Percentiles rank a stretch among this genome's conserved stretches.
Conservation (phyloP, 2,797 vertebrate genomes). For the Clamator glandarius region DNA sequence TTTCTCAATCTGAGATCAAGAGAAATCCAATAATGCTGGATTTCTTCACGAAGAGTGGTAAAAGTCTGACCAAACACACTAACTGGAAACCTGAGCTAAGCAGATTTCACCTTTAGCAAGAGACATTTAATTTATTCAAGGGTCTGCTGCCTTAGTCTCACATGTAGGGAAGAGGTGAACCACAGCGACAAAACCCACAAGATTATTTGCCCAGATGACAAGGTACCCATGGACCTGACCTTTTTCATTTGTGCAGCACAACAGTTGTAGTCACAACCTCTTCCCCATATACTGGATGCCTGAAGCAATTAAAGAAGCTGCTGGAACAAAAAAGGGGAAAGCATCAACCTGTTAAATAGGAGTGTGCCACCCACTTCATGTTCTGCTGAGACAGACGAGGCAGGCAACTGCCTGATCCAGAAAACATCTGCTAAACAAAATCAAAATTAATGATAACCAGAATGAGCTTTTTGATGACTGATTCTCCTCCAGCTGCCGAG, state of each 20-base stretch:
- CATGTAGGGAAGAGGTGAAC: not conserved
- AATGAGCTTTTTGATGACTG: slow-evolving; percentile 31
- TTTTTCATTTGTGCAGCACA: not conserved
- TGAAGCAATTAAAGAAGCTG: slow-evolving; percentile 49
- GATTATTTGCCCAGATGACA: not conserved
- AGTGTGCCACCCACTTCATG: not conserved
- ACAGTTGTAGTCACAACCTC: not conserved
- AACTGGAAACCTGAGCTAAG: not conserved
- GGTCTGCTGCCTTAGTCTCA: not conserved
- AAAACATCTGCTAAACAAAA: slow-evolving; percentile 78
- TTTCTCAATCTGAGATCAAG: not conserved
- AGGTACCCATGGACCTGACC: not conserved
- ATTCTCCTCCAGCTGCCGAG: slow-evolving; percentile 63
- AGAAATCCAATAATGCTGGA: not conserved
- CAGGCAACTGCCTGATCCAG: slow-evolving; percentile 19
- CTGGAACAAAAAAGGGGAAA: not conserved
- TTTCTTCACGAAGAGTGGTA: not conserved
- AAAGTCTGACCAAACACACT: not conserved
- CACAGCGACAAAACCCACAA: not conserved
- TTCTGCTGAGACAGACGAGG: slow-evolving; percentile 33
- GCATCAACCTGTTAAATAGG: slow-evolving; percentile 12
- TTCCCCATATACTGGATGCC: not conserved
- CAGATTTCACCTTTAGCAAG: not conserved
- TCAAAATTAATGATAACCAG: slow-evolving; percentile 68
- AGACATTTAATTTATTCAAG: not conserved